Evolutionary conservation across 2,113 vertebrate genomes (phyloP), one percentile per base, ranked within the genome.

Genomic region (Odobenus rosmarus): DNA sequence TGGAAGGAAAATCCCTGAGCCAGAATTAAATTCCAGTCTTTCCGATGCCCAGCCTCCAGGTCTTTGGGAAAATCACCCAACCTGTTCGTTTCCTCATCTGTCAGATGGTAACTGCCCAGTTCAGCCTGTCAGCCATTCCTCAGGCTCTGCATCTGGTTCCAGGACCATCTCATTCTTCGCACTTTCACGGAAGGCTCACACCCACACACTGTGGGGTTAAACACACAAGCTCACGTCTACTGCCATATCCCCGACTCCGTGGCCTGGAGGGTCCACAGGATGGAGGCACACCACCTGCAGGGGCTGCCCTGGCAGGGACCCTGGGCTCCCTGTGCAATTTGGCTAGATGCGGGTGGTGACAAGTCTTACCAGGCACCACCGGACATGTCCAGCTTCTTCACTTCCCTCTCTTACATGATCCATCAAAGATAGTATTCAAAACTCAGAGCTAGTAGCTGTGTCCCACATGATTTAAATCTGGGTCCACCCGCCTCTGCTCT

Each of bases 51-150:
- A 12, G 26, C 9, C 49, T 46, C 3, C 19, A 6, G 51, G 88
- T 42, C 8, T 59, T 57, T 3, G 59, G 39, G 31, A 16, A 24
- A 74, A 12, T 19, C 46, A 10, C 1, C 12, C 26, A 2, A 3
- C 1, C 0, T 24, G 3, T 15, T 0, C 3, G 24, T 24, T 1
- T 31, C 46, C 28, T 23, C 33, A 4, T 36, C 59, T 18, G 7
- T 24, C 16, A 7, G 2, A 61, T n/a, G 57, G 1, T 11, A 1
- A 12, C 11, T 12, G 42, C 19, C 57, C 0, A 0, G 33, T 33
- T 21, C 16, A 31, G n/a, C 11, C 42, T 26, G 31, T 4, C 0
- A 2, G 72, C 46, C n/a, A 3, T 4, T 16, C 49, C 74, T 28
- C 16, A 3, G 21, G 11, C 11, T 33, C 36, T 9, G 28, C 21